phyloP scores from a whole-genome alignment of 2,888 invertebrate species.

The Rotaria sp. region DNA sequence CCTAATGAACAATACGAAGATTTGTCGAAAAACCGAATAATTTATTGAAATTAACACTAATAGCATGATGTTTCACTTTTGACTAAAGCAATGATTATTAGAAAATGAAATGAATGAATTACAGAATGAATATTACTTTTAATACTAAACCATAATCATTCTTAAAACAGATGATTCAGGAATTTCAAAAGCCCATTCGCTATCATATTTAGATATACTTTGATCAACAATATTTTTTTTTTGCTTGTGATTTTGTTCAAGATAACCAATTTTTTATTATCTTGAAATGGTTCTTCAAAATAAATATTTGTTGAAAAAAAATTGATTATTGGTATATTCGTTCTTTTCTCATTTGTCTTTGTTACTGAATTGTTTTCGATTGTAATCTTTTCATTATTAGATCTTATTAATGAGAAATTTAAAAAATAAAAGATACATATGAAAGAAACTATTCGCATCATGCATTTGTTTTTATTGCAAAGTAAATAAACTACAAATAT shows the following conservation, averaged over 20 bases:
- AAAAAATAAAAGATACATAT: too few relatives aligned
- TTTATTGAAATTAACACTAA: conserved; percentile 69
- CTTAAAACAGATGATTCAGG: neutral
- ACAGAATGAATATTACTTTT: neutral
- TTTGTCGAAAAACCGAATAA: conserved; percentile 68
- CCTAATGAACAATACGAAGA: too few relatives aligned
- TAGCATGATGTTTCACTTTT: conserved; percentile 91
- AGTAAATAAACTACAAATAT: too few relatives aligned
- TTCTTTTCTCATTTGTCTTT: neutral
- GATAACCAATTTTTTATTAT: neutral
- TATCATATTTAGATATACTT: conserved; percentile 87
- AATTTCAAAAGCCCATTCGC: conserved; percentile 65
- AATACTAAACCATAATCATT: neutral
- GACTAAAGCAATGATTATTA: conserved; percentile 68
- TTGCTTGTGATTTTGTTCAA: conserved; percentile 82
- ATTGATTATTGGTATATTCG: neutral
- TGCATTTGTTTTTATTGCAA: too few relatives aligned
- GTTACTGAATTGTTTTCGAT: neutral
- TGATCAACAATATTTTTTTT: conserved; percentile 78
- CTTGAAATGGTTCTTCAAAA: neutral
- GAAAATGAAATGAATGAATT: neutral
- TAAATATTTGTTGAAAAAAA: neutral
- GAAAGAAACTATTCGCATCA: too few relatives aligned
- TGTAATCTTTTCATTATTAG: too few relatives aligned
- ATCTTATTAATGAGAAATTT: too few relatives aligned